phyloP scores from a whole-genome alignment of 1,140 invertebrate genomes.

The Trichomalopsis sarcophagae region DNA sequence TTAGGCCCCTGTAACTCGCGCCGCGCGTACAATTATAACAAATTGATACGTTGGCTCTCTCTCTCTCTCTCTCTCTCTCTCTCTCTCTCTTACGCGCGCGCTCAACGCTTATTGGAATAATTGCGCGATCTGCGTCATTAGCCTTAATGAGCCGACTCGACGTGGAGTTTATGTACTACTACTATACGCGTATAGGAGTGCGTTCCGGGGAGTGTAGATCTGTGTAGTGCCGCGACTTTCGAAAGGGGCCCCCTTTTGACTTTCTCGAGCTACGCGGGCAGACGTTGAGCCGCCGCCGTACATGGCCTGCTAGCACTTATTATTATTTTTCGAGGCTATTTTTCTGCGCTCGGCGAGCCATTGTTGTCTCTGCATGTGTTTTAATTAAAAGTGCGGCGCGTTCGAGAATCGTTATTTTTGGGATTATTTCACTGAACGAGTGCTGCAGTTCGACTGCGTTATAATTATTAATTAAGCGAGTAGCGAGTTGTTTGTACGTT shows the following conservation, averaged over 20 bases:
- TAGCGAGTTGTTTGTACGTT: background rate
- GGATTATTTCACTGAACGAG: background rate
- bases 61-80: background rate
- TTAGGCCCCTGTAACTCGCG: conserved; percentile 22
- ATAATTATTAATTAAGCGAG: background rate
- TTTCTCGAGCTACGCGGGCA: conserved; percentile 51
- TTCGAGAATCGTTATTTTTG: background rate
- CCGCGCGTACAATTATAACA: conserved; percentile 63
- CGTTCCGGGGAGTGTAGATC: background rate
- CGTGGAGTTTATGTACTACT: conserved; percentile 16
- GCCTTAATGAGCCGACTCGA: conserved; percentile 64
- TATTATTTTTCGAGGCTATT: background rate
- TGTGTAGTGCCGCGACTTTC: conserved; percentile 45
- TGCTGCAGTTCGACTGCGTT: too few species aligned
- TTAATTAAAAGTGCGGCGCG: too few species aligned
- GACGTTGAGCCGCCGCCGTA: too few species aligned
- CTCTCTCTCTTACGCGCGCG: conserved; percentile 33
- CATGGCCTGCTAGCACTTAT: background rate
- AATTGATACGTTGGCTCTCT: conserved; percentile 66
- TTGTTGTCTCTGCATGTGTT: background rate
- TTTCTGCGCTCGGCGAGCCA: too few species aligned
- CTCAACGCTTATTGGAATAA: conserved; percentile 61
- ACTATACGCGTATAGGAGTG: background rate
- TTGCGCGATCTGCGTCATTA: conserved; percentile 63
- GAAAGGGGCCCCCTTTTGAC: conserved; percentile 53